Conservation (phyloP, 1,140 invertebrate genomes). For the Pseudomyrmex dendroicus region DNA sequence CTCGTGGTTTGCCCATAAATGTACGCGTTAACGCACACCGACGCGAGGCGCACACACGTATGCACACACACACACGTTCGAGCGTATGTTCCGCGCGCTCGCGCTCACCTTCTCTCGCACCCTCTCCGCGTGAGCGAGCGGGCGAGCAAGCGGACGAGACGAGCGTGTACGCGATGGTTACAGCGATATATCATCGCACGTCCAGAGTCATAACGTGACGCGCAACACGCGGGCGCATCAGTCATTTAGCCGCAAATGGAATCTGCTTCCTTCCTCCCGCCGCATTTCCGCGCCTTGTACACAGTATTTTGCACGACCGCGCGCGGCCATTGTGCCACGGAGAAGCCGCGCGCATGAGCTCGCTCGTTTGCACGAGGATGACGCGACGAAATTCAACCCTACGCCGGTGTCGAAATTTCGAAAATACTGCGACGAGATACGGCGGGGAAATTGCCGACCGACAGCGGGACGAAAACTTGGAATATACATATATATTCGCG, state of each 20-base stretch:
- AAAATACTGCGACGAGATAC: constrained; percentile 13
- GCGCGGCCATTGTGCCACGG: constrained; percentile 51
- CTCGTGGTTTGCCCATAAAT: constrained; percentile 55
- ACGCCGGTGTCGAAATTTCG: constrained; percentile 17
- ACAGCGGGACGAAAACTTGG: neutral
- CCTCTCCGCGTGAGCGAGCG: neutral
- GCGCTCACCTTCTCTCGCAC: constrained; percentile 3
- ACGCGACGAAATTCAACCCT: constrained; percentile 30
- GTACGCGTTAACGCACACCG: constrained; percentile 51
- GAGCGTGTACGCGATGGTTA: constrained; percentile 51
- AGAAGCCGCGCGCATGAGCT: constrained; percentile 37
- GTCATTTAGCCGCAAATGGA: constrained; percentile 83
- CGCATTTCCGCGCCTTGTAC: constrained; percentile 73
- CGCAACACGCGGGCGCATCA: constrained; percentile 78
- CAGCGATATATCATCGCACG: constrained; percentile 81
- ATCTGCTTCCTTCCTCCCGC: constrained; percentile 76
- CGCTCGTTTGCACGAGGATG: constrained; percentile 38
- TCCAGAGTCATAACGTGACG: constrained; percentile 81
- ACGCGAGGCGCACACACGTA: constrained; percentile 1
- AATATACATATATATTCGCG: neutral
- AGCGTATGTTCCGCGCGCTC: constrained; percentile 21
- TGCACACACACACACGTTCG: constrained; percentile 17
- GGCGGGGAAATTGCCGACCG: neutral
- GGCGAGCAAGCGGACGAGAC: constrained; percentile 25
- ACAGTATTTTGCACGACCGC: constrained; percentile 67